These are phyloP conservation scores for Trachemys scripta DNA, from an alignment of 2,113 vertebrate species.

Conservation along the genomic window DNA sequence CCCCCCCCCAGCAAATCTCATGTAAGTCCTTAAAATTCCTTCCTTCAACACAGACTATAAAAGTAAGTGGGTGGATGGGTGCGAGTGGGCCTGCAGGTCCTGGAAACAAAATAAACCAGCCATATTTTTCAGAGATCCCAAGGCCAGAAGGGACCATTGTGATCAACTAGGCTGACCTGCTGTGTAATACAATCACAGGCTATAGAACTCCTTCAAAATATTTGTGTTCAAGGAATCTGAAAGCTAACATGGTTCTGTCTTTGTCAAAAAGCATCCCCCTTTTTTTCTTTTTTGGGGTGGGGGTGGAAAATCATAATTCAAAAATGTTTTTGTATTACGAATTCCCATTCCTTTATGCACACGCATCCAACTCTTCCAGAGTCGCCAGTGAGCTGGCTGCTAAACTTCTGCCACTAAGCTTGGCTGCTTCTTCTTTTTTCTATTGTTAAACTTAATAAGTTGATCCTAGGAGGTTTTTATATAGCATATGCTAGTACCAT, in stretches of 20 bases:
- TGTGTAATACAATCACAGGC: neutral
- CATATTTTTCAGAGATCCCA: neutral
- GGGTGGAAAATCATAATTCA: neutral
- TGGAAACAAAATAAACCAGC: neutral
- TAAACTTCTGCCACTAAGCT: neutral
- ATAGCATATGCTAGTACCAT: neutral
- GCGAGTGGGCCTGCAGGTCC: neutral
- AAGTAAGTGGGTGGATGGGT: neutral
- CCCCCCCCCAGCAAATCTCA: neutral
- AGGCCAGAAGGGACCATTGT: neutral
- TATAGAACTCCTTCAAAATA: neutral
- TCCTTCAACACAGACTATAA: neutral
- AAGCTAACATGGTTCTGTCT: neutral
- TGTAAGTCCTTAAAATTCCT: neutral
- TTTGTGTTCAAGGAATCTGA: neutral
- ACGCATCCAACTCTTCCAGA: neutral
- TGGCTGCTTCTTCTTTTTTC: neutral
- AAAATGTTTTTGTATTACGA: neutral
- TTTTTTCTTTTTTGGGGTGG: neutral
- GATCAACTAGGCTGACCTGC: neutral
- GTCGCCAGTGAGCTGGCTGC: neutral
- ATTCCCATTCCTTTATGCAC: accelerated
- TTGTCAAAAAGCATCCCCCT: neutral
- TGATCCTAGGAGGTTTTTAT: neutral
- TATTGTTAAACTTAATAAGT: neutral